A percentile compares a stretch with the other conserved stretches of the same genome.
These are phyloP conservation scores for Aulostomus chinensis DNA, from an alignment of 2,797 vertebrate genomes.

Conservation along the genomic window DNA sequence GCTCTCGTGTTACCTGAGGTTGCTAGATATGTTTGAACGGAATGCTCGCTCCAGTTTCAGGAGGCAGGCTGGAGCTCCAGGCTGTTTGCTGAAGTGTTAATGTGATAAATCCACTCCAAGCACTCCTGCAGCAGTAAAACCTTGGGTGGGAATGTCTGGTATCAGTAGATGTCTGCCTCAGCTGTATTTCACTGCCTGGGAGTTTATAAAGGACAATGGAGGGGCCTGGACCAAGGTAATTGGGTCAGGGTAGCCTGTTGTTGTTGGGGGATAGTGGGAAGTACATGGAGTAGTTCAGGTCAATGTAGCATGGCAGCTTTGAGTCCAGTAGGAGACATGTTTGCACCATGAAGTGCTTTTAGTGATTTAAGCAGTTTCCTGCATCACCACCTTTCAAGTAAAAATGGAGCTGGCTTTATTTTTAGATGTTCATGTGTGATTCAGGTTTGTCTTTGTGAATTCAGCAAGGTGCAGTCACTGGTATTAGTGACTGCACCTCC, in stretches of 20 bases:
- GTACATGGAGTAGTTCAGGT: slow-evolving; percentile 14
- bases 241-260: slow-evolving; percentile 1
- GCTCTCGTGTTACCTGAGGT: too few relatives aligned
- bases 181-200: neutral
- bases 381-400: neutral
- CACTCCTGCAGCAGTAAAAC: neutral
- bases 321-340: slow-evolving; percentile 45
- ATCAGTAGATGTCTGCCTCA: neutral
- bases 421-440: too few relatives aligned
- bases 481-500: too few relatives aligned
- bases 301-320: slow-evolving; percentile 6
- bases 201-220: slow-evolving; percentile 23
- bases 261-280: slow-evolving; percentile 8
- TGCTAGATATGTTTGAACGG: too few relatives aligned
- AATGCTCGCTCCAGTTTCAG: slow-evolving; percentile 13
- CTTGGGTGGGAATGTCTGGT: neutral
- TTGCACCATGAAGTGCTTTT: slow-evolving; percentile 42
- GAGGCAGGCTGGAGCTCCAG: slow-evolving; percentile 36
- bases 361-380: slow-evolving; percentile 29
- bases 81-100: slow-evolving; percentile 21
- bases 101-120: slow-evolving; percentile 6
- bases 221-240: neutral
- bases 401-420: slow-evolving; percentile 29
- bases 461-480: too few relatives aligned
- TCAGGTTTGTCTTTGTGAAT: too few relatives aligned